Conservation (phyloP, 2,797 vertebrate genomes). For the Dipus sagitta region DNA sequence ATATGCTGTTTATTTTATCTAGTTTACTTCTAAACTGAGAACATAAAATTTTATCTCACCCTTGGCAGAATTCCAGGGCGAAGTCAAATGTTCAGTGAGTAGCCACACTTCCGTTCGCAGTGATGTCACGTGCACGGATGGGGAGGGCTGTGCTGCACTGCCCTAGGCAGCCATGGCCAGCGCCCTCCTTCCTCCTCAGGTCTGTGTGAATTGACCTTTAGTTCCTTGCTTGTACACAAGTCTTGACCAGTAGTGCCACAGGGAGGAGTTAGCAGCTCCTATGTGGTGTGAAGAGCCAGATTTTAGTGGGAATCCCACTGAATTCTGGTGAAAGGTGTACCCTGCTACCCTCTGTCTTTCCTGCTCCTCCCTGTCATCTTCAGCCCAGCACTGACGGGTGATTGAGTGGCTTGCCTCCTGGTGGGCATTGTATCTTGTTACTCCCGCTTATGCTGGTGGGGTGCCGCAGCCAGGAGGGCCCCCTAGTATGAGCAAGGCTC, state of each 20-base stretch:
- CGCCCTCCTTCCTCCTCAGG: not conserved
- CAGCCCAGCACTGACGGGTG: not conserved
- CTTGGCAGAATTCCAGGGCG: slow-evolving; percentile 74
- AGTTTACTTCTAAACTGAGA: slow-evolving; percentile 48
- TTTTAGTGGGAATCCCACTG: not conserved
- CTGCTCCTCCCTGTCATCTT: not conserved
- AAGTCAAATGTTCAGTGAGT: slow-evolving; percentile 73
- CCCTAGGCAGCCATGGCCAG: slow-evolving; percentile 22
- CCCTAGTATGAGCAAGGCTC: not conserved
- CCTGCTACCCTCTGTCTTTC: too few species aligned
- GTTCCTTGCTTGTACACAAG: slow-evolving; percentile 33
- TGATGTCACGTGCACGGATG: slow-evolving; percentile 45
- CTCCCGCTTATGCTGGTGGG: rapidly evolving
- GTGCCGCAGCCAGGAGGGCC: not conserved
- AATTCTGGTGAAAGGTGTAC: not conserved
- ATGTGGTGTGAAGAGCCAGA: not conserved
- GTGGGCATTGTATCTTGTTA: not conserved
- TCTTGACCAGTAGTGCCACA: not conserved
- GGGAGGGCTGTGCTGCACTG: slow-evolving; percentile 14
- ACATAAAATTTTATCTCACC: slow-evolving; percentile 64
- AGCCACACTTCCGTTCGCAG: slow-evolving; percentile 45
- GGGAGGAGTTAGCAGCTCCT: not conserved
- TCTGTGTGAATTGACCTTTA: slow-evolving; percentile 57
- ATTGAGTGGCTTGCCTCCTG: not conserved
- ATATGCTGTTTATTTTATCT: slow-evolving; percentile 56